These are phyloP conservation scores for Ctenomys sociabilis DNA, from an alignment of 2,113 vertebrate genomes.

Conservation along the genomic window DNA sequence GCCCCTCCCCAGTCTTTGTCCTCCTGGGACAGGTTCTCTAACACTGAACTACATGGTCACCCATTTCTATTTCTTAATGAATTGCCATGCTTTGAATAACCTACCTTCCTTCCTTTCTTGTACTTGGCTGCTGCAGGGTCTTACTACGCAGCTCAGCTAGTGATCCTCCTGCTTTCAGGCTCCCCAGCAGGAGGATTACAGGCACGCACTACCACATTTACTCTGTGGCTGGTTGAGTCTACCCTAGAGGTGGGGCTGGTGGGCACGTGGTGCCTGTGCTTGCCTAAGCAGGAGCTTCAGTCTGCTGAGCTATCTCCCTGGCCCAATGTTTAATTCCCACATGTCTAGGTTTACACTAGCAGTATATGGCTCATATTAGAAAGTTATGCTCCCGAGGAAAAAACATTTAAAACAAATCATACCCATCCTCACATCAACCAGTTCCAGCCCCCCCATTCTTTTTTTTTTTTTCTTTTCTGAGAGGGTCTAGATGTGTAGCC, in stretches of 20 bases:
- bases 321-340: neutral
- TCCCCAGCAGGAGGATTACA: no score
- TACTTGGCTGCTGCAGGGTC: no score
- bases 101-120: neutral
- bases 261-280: no score
- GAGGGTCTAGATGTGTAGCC: neutral
- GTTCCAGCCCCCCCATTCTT: neutral
- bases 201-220: no score
- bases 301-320: no score
- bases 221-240: no score
- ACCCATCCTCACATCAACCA: neutral
- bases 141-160: no score
- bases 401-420: slow-evolving; percentile 7
- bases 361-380: neutral
- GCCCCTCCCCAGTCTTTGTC: no score
- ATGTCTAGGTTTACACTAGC: neutral
- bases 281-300: no score
- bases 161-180: no score
- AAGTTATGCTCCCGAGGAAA: neutral
- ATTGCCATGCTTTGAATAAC: neutral
- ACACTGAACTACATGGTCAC: neutral
- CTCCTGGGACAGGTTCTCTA: no score
- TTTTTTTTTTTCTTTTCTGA: neutral
- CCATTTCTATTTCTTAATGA: slow-evolving; percentile 1
- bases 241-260: no score